These are phyloP conservation scores for Distichodus sexfasciatus DNA, from an alignment of 2,797 vertebrate species.

Conservation along the genomic window DNA sequence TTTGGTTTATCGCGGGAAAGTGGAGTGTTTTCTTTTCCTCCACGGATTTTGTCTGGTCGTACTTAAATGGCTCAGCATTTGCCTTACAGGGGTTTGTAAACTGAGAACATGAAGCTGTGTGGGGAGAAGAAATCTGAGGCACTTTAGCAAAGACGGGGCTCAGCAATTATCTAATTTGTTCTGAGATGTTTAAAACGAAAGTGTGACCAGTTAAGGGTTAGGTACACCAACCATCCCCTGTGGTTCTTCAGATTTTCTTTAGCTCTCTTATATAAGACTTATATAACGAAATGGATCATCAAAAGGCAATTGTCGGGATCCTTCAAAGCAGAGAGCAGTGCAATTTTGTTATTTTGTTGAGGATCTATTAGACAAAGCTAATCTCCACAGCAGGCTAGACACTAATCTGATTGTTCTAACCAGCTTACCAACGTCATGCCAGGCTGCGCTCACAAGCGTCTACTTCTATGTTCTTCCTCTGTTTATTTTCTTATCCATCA, in stretches of 20 bases:
- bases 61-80: slow-evolving; percentile 32
- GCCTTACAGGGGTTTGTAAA: neutral
- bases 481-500: slow-evolving; percentile 48
- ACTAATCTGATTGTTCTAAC: slow-evolving; percentile 70
- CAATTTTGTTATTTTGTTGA: neutral
- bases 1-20: slow-evolving; percentile 48
- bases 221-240: neutral
- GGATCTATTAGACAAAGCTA: slow-evolving; percentile 62
- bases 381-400: slow-evolving; percentile 55
- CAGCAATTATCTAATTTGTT: neutral
- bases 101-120: neutral
- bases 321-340: no score
- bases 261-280: no score
- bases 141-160: neutral
- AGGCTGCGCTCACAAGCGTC: slow-evolving; percentile 54
- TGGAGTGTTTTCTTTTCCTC: slow-evolving; percentile 22
- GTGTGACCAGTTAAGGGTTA: neutral
- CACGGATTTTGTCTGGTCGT: slow-evolving; percentile 16
- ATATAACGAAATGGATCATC: no score
- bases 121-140: neutral
- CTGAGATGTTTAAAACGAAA: no score
- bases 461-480: slow-evolving; percentile 57
- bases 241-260: neutral
- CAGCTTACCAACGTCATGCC: slow-evolving; percentile 60
- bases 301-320: no score